Conservation (phyloP, 2,113 vertebrate genomes). For the Arothron firmamentum region DNA sequence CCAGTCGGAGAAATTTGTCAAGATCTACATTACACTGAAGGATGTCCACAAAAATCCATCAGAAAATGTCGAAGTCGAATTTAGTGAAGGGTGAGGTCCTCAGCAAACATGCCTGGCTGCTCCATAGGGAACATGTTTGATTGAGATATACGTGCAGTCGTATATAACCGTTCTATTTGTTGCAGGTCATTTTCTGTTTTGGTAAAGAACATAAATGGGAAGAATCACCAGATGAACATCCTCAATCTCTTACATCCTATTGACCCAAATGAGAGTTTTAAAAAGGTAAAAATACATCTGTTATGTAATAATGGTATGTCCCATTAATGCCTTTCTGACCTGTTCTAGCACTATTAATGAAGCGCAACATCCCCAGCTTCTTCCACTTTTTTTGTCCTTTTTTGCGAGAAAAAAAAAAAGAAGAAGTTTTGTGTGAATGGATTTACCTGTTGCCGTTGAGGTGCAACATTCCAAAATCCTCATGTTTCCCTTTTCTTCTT, state of each 20-base stretch:
- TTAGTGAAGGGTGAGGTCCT: slow-evolving; percentile 84
- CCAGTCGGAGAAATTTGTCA: slow-evolving; percentile 96
- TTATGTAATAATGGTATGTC: background rate
- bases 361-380: too few species aligned
- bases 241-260: slow-evolving; percentile 88
- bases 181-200: slow-evolving; percentile 87
- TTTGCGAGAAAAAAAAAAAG: too few species aligned
- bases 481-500: background rate
- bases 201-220: slow-evolving; percentile 90
- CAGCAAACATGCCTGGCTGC: too few species aligned
- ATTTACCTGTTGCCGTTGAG: background rate
- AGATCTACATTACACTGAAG: slow-evolving; percentile 91
- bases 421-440: too few species aligned
- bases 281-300: slow-evolving; percentile 76
- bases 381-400: too few species aligned
- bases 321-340: too few species aligned
- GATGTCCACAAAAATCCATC: slow-evolving; percentile 85
- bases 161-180: background rate
- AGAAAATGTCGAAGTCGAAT: slow-evolving; percentile 87
- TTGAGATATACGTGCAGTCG: background rate
- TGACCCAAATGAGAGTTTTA: slow-evolving; percentile 84
- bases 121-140: background rate
- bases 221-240: slow-evolving; percentile 90
- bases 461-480: background rate
- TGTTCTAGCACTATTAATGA: too few species aligned